These are phyloP conservation scores for Xestoiulus laeticollis DNA, from an alignment of 2,888 invertebrate genomes.

Conservation along the genomic window DNA sequence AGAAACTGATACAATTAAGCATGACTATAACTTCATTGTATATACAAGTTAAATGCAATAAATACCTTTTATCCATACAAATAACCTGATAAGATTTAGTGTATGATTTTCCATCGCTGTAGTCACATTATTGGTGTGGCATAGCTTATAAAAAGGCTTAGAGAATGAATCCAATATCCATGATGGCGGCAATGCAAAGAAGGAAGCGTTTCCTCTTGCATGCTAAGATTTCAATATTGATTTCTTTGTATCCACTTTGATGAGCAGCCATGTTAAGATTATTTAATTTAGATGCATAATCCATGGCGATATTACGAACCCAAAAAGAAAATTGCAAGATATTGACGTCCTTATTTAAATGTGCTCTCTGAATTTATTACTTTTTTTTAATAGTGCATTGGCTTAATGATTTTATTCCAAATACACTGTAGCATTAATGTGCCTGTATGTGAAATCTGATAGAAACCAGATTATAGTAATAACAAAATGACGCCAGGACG, in stretches of 20 bases:
- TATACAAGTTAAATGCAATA: too few species aligned
- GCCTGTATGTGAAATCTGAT: too few species aligned
- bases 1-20: too few species aligned
- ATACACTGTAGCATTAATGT: too few species aligned
- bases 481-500: too few species aligned
- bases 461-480: too few species aligned
- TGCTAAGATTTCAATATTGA: neutral
- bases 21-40: too few species aligned
- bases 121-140: too few species aligned
- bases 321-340: neutral
- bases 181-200: neutral
- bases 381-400: neutral
- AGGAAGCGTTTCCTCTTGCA: neutral
- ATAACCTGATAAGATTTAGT: too few species aligned
- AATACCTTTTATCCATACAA: too few species aligned
- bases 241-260: constrained; percentile 9
- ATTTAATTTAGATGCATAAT: neutral
- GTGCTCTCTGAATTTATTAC: neutral
- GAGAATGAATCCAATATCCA: constrained; percentile 1
- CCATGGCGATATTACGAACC: neutral
- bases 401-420: neutral
- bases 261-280: neutral
- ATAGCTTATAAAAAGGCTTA: neutral
- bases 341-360: neutral
- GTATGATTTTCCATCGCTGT: too few species aligned